Base-by-base conservation (phyloP, 1,140 invertebrate species). In the Trichogramma pretiosum region DNA sequence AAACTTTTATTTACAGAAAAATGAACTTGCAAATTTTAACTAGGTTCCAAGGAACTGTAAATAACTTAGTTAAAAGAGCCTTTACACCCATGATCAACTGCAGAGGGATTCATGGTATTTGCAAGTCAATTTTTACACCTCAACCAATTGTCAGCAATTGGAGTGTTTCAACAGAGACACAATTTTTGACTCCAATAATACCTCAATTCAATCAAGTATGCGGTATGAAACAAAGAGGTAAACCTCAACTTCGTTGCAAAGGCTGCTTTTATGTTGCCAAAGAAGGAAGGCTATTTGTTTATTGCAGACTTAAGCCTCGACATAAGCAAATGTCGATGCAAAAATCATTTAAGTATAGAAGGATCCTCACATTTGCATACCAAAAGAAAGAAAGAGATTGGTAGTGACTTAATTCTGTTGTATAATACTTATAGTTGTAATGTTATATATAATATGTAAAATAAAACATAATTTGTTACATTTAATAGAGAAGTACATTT, bases 261-360 rank as follows among this genome's bases (percentile, higher is more conserved):
- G 80, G 82, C 55, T 91, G 88, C 59, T 85, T 83, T 57, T 77
- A 85, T 60, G 77, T 85, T 11, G 69, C 74, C 32, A 68, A 79
- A 43, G 74, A 87, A 60, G 76, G 82, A 49, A 73, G 83, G 26
- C 59, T 79, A 51, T 85, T 82, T 67, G 78, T 87, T 35, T 78
- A 85, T 39, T 91, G 88, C 58, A 78, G 79, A 54, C 80, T 76
- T 17, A 77, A 84, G 62, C 81, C 82, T 28, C 70, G 85, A 41
- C 87, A 91, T 57, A 90, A 90, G 57, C 85, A 89, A 72, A 83
- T 41, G 19, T 32, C 35, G 37, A 40, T 46, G 24, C 10, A 33
- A 4, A 51, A 51, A 36, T 30, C 38, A 18, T 46, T 46, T 30
- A 46, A 34, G 32, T 22, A 51, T 13, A 41, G 16, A 23, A 9